These are phyloP conservation scores for Thomomys bottae DNA, from an alignment of 2,113 vertebrate genomes.

Conservation along the genomic window DNA sequence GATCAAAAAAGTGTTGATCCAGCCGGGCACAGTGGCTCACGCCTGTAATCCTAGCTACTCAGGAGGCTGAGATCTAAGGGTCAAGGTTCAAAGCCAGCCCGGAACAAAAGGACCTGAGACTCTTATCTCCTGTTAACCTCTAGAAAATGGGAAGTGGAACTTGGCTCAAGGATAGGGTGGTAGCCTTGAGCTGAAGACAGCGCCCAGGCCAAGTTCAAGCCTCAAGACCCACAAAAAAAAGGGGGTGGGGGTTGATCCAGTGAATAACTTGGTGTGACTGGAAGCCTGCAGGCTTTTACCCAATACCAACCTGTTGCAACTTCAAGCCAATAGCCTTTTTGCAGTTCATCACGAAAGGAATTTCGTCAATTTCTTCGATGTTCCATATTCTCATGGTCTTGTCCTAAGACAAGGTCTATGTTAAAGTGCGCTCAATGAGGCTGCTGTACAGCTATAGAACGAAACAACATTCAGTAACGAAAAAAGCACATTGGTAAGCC, in stretches of 20 bases:
- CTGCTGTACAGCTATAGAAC: neutral
- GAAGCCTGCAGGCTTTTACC: slow-evolving; percentile 32
- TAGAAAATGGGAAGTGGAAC: too few species aligned
- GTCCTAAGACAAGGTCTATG: slow-evolving; percentile 80
- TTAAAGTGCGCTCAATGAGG: neutral
- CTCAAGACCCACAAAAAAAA: too few species aligned
- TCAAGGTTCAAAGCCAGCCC: too few species aligned
- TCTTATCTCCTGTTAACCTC: too few species aligned
- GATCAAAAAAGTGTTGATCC: neutral
- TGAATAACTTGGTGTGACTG: neutral
- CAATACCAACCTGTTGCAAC: slow-evolving; percentile 81
- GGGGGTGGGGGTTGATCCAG: neutral
- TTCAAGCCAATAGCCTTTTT: slow-evolving; percentile 73
- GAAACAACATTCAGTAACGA: too few species aligned
- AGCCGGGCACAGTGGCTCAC: too few species aligned
- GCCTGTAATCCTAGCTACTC: too few species aligned
- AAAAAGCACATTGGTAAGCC: neutral
- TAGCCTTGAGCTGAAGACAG: too few species aligned
- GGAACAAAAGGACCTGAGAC: too few species aligned
- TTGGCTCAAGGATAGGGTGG: too few species aligned
- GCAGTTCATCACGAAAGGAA: slow-evolving; percentile 80
- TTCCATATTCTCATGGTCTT: slow-evolving; percentile 86
- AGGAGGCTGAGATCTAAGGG: too few species aligned
- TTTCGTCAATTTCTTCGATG: slow-evolving; percentile 82
- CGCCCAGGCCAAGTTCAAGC: too few species aligned